These are phyloP conservation scores for Pogona vitticeps DNA, from an alignment of 2,113 vertebrate genomes.

Conservation along the genomic window DNA sequence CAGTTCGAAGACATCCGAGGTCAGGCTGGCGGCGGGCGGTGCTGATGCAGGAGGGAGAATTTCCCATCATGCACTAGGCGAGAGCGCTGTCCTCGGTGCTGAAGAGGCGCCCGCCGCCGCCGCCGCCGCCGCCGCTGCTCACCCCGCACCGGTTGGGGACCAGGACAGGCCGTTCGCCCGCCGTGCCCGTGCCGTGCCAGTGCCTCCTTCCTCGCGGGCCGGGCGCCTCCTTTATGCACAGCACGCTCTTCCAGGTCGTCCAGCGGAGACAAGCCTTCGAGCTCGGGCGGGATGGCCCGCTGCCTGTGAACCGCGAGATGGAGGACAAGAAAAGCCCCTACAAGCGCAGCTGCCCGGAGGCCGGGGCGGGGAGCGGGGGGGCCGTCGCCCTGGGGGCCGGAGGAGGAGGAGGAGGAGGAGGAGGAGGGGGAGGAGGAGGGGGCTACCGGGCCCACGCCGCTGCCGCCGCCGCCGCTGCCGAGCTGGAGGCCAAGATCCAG, in stretches of 20 bases:
- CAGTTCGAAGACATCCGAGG: constrained; percentile 2
- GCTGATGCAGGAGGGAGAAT: constrained; percentile 52
- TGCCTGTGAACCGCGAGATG: neutral
- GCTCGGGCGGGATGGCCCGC: neutral
- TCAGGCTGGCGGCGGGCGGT: constrained; percentile 49
- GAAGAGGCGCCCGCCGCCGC: constrained; percentile 60
- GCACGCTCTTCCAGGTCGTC: constrained; percentile 73
- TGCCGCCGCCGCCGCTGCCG: constrained; percentile 45
- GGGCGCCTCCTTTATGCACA: constrained; percentile 78
- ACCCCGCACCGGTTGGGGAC: no score
- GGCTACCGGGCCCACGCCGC: constrained; percentile 65
- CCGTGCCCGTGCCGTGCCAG: constrained; percentile 11
- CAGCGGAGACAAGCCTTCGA: constrained; percentile 68
- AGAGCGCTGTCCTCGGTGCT: constrained; percentile 87
- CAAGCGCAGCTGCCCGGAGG: neutral
- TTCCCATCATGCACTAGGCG: constrained; percentile 87
- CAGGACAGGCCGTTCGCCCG: no score
- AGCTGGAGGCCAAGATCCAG: constrained; percentile 92
- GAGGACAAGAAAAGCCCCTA: neutral
- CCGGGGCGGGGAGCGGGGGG: constrained; percentile 64
- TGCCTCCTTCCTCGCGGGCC: constrained; percentile 25
- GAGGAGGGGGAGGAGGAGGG: constrained; percentile 52
- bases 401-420: constrained; percentile 77
- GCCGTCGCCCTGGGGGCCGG: constrained; percentile 70
- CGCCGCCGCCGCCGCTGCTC: neutral